These are phyloP conservation scores for Tetragonula carbonaria DNA, from an alignment of 2,888 invertebrate species.

Conservation along the genomic window DNA sequence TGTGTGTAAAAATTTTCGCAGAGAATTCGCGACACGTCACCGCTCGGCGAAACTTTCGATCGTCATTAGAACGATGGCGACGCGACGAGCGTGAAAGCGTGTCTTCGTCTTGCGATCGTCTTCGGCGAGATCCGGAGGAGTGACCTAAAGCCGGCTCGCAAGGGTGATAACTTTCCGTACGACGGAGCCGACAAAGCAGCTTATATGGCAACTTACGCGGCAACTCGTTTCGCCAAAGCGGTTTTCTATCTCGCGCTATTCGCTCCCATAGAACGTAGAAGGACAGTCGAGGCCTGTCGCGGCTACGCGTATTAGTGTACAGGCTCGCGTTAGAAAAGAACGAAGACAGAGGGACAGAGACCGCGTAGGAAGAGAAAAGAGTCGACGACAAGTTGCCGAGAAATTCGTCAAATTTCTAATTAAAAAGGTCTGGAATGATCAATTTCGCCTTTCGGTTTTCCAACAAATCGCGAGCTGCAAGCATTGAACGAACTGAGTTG, in stretches of 20 bases:
- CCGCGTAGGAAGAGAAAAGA: not conserved
- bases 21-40: not conserved
- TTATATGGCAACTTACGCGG: constrained; percentile 69
- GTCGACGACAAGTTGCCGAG: too few relatives aligned
- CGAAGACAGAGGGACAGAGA: not conserved
- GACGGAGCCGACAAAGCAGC: constrained; percentile 68
- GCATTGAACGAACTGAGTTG: not conserved
- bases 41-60: not conserved
- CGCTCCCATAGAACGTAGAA: constrained; percentile 61
- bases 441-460: not conserved
- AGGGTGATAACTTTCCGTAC: constrained; percentile 64
- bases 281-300: constrained; percentile 53
- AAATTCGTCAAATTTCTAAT: constrained; percentile 31
- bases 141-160: constrained; percentile 54
- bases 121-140: constrained; percentile 22
- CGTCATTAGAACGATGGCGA: not conserved
- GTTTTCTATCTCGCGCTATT: constrained; percentile 65
- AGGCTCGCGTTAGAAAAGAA: constrained; percentile 46
- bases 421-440: not conserved
- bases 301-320: constrained; percentile 51
- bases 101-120: constrained; percentile 22
- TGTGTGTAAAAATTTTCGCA: too few relatives aligned
- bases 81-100: constrained; percentile 19
- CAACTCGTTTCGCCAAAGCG: constrained; percentile 66
- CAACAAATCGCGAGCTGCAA: not conserved